These are phyloP conservation scores for Cyphomyrmex costatus DNA, from an alignment of 1,140 invertebrate genomes.

Conservation along the genomic window DNA sequence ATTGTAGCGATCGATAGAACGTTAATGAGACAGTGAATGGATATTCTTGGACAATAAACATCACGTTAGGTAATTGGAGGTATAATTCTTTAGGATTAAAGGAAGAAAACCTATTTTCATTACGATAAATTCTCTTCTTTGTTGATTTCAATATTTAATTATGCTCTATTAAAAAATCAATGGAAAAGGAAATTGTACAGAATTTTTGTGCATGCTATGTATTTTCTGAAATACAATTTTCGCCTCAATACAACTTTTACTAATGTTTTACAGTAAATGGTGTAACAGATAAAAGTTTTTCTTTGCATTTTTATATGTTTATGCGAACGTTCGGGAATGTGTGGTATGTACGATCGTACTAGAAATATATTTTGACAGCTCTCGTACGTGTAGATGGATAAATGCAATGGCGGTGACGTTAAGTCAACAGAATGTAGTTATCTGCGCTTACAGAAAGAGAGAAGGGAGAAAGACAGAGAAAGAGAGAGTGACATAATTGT, in stretches of 20 bases:
- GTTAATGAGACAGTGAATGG: not conserved
- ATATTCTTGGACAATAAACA: not conserved
- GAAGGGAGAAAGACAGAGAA: not conserved
- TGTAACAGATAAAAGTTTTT: constrained; percentile 13
- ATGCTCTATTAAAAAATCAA: not conserved
- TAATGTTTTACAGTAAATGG: not conserved
- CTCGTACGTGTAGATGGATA: constrained; percentile 61
- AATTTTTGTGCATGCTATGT: not conserved
- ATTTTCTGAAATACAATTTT: not conserved
- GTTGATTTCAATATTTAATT: not conserved
- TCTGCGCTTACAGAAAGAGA: constrained; percentile 31
- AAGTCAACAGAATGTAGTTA: constrained; percentile 67
- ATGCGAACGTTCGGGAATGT: constrained; percentile 5
- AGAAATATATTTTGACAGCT: constrained; percentile 51
- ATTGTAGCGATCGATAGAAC: not conserved
- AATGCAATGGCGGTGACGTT: constrained; percentile 66
- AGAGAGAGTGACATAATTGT: constrained; percentile 32
- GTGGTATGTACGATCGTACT: not conserved
- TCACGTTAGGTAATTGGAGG: constrained; percentile 12
- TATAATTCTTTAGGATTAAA: not conserved
- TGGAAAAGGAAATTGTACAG: too few relatives aligned
- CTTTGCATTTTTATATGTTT: not conserved
- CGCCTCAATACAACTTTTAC: not conserved
- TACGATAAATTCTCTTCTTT: not conserved
- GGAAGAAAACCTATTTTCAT: not conserved